A percentile compares a stretch with the other conserved stretches of the same genome.
Conservation (phyloP, 1,140 invertebrate species). For the Apis mellifera region DNA sequence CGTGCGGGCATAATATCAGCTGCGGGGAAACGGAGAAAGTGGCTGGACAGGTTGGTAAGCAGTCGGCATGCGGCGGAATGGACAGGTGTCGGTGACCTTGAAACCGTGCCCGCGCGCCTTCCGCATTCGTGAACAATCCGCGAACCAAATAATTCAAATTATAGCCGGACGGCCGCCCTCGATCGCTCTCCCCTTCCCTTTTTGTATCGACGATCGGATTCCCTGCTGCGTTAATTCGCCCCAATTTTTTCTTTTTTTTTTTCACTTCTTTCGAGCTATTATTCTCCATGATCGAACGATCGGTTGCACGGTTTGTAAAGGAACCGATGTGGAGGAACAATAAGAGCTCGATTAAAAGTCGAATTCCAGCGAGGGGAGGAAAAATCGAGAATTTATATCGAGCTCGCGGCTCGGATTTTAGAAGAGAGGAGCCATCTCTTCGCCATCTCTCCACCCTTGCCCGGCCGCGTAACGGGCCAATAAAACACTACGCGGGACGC, state of each 20-base stretch:
- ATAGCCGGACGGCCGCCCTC: background rate
- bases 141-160: conserved; percentile 15
- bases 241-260: too few relatives aligned
- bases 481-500: conserved; percentile 76
- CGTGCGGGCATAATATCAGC: conserved; percentile 36
- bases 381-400: conserved; percentile 25
- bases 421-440: background rate
- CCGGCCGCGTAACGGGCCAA: conserved; percentile 71
- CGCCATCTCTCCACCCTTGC: background rate
- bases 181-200: too few relatives aligned
- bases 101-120: conserved; percentile 35
- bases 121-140: conserved; percentile 43
- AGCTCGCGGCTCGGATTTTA: conserved; percentile 14
- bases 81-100: conserved; percentile 48
- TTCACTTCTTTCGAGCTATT: too few relatives aligned
- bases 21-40: conserved; percentile 50
- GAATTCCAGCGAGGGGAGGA: background rate
- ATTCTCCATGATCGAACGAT: too few relatives aligned
- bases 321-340: too few relatives aligned
- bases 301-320: too few relatives aligned
- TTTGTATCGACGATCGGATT: background rate
- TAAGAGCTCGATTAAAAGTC: background rate
- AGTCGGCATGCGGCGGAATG: conserved; percentile 35
- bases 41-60: conserved; percentile 46
- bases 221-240: background rate